Evolutionary conservation across 1,140 invertebrate species (phyloP).

Genomic region (Leptinotarsa undecemlineata): DNA sequence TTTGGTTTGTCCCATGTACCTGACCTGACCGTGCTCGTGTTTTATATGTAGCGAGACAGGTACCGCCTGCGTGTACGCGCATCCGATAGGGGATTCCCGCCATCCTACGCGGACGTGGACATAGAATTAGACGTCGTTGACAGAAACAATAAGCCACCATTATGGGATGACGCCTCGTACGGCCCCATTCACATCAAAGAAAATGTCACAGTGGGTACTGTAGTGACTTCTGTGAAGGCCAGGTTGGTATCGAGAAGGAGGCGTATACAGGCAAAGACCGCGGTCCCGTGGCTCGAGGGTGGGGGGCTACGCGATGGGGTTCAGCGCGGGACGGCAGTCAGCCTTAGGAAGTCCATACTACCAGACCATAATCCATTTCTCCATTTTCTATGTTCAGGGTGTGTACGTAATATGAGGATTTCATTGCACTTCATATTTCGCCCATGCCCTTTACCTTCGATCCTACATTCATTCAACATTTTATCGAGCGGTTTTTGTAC

Average conservation of each 20-base stretch:
- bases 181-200: slow-evolving; percentile 95
- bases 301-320: slow-evolving; percentile 28
- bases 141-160: slow-evolving; percentile 95
- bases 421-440: neutral
- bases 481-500: neutral
- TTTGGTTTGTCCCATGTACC: slow-evolving; percentile 53
- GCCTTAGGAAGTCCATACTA: slow-evolving; percentile 31
- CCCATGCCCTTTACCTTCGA: neutral
- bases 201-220: slow-evolving; percentile 96
- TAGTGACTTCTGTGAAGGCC: slow-evolving; percentile 95
- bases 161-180: slow-evolving; percentile 91
- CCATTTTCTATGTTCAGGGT: neutral
- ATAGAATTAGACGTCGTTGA: slow-evolving; percentile 96
- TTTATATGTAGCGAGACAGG: slow-evolving; percentile 80
- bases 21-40: slow-evolving; percentile 46
- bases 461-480: neutral
- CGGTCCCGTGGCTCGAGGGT: slow-evolving; percentile 32
- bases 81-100: slow-evolving; percentile 85
- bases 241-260: slow-evolving; percentile 80
- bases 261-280: slow-evolving; percentile 25
- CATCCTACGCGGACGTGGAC: slow-evolving; percentile 89
- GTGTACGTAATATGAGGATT: neutral
- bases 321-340: slow-evolving; percentile 30
- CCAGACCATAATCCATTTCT: slow-evolving; percentile 26
- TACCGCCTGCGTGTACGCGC: slow-evolving; percentile 92